Evolutionary conservation across 2,888 invertebrate species (phyloP), one percentile per base, ranked within the genome.

Genomic region (Acanthococcus lagerstroemiae): DNA sequence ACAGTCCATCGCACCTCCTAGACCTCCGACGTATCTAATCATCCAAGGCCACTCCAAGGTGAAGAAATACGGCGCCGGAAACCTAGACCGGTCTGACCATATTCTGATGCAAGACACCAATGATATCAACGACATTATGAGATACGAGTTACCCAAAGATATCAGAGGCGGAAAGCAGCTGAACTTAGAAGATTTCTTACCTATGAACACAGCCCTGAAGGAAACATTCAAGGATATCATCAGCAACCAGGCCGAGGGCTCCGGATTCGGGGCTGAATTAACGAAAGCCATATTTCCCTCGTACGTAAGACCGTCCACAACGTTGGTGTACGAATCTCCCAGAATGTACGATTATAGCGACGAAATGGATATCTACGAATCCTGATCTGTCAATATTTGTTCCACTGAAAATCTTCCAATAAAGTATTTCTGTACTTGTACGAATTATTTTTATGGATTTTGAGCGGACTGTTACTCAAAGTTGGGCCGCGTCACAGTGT

Each of bases 11-110:
- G 80, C 83, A 61, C 84, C 87, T 0, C 45, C 67, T 55, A 67
- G 57, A 60, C 82, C 83, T 0, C 84, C 84, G 0, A 79, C 86
- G 81, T 88, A 88, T 73, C 78, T 89, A 24, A 89, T 90, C 26
- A 89, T 89, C 71, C 88, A 90, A 75, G 89, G 89, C 0, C 89
- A 90, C 74, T 89, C 89, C 0, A 89, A 89, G 77, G 89, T 90
- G 0, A 89, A 89, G 77, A 89, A 87, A 0, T 90, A 90, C 73
- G 84, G 86, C 0, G 69, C 60, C 60, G 69, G 63, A 57, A 80
- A 80, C 67, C 76, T 77, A 68, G 73, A 74, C 37, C 68, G 66
- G 67, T 71, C 76, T 25, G 76, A 76, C 65, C 78, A 79, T 3
- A 77, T 78, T 26, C 77, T 78, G 67, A 73, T 79, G 4, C 77